Evolutionary conservation across 2,888 invertebrate genomes (phyloP), one percentile per base, ranked within the genome.

Genomic region (Hoplodrina ambigua): DNA sequence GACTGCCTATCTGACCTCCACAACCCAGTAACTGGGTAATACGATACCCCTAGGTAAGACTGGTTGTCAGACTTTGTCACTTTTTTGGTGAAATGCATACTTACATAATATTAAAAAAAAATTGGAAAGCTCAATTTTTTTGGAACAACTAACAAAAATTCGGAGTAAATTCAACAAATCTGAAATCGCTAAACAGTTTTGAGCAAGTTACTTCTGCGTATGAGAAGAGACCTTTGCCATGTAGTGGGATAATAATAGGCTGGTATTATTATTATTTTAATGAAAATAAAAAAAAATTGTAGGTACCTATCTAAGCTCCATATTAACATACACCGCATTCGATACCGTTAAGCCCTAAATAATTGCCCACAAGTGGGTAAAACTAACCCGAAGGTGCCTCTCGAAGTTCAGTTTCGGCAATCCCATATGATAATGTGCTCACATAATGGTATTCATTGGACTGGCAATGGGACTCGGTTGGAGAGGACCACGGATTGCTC

Each of bases 361-460:
- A 65, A 65, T 65, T 61, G 37, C 46, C 60, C 62, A 62, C 58
- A 50, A 59, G 65, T 62, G 49, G 53, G 0, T 62, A 57, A 44
- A 55, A 5, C 55, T 53, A 25, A 71, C 53, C 25, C 60, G 37
- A 57, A 37, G 63, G 63, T 64, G 46, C 25, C 63, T 66, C 67
- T 69, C 20, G 19, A 20, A 54, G 15, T 50, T 69, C 19, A 64
- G 60, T 72, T 60, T 60, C n/a, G 53, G 37, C 69, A 69, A 62
- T 80, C 41, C 72, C 64, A 55, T 73, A 76, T 72, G 76, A 64
- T 76, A 82, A 69, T 81, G 70, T 44, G 52, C 20, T 56, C 63
- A 25, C 53, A 52, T 69, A 69, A 67, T 67, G 20, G 67, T 68
- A 76, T 81, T 76, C 80, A 79, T 82, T 80, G 69, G 25, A 68